Base-by-base conservation (phyloP, 2,888 invertebrate genomes). In the Hirtodrosophila confusa region DNA sequence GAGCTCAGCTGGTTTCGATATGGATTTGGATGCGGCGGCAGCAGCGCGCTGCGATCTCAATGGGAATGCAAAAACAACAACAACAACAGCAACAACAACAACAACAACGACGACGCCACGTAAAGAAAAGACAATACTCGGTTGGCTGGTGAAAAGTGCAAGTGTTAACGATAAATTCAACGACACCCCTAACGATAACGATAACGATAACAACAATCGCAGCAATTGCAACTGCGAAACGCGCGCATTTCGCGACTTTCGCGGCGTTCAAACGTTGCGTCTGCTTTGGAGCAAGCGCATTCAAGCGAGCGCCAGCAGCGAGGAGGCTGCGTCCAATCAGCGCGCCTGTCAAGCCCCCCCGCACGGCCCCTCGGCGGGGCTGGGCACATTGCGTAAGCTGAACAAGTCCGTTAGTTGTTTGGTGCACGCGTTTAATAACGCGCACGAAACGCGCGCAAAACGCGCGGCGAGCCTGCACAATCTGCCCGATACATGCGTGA, bases 271-370 rank as follows among this genome's bases (percentile, higher is more conserved):
- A 76, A 89, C 88, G 2, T 66, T 92, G 47, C 90, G 88, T 29
- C 74, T 91, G 72, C 84, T 92, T 64, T 92, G 92, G 92, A 91
- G 91, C 74, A 90, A 89, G 64, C 90, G 91, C 45, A 91, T 91
- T 1, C 31, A 31, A 31, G 7, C 27, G 2, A 27, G 6, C 27
- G 75, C 78, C 61, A 82, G 79, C 64, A 84, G 69, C 63, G 82
- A 77, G 43, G 75, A 78, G 70, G 79, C 60, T 12, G 56, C 53
- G 0, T 35, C 67, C 49, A 24, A 56, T 36, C 35, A 27, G n/a
- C 55, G 17, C 40, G 33, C 17, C 17, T 17, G 17, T 17, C 17
- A 17, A 1, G 2, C 17, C 17, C 17, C 17, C 17, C 17, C 1
- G 17, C 17, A 17, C 27, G 27, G 27, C 27, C 17, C 17, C 17